Evolutionary conservation across 2,888 invertebrate genomes (phyloP).

Genomic region (Tineola bisselliella): DNA sequence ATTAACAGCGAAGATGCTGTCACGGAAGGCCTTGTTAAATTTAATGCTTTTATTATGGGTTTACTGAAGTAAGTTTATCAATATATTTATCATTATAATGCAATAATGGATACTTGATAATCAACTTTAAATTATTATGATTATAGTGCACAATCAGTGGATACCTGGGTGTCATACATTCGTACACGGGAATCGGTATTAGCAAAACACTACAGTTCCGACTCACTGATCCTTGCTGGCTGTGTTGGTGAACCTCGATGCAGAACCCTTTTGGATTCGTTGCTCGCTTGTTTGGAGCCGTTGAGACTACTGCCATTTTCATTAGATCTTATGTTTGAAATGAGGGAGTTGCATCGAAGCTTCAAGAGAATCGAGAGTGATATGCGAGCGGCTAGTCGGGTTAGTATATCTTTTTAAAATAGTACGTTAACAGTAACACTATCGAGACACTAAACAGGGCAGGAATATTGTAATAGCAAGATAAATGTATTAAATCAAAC

Average conservation of each 20-base stretch:
- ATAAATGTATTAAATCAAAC: neutral
- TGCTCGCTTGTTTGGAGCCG: conserved; percentile 81
- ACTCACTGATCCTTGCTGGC: conserved; percentile 76
- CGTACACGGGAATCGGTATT: conserved; percentile 84
- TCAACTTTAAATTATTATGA: too few relatives aligned
- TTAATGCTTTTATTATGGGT: conserved; percentile 89
- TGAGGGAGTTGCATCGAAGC: conserved; percentile 78
- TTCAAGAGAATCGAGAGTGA: conserved; percentile 74
- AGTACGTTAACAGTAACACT: neutral
- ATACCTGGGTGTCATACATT: conserved; percentile 89
- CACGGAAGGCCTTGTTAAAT: conserved; percentile 85
- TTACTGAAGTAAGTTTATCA: conserved; percentile 76
- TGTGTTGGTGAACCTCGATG: conserved; percentile 66
- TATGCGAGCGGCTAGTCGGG: conserved; percentile 62
- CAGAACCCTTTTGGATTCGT: conserved; percentile 73
- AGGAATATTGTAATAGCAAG: too few relatives aligned
- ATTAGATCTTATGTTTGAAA: conserved; percentile 82
- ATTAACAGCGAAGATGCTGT: conserved; percentile 85
- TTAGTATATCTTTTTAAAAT: conserved; percentile 25
- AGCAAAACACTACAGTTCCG: conserved; percentile 80
- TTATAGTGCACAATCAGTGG: conserved; percentile 85
- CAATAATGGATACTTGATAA: too few relatives aligned
- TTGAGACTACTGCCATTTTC: conserved; percentile 83
- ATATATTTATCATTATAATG: neutral
- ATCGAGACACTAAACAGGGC: too few relatives aligned